Percentiles rank a stretch among this genome's conserved stretches.
These are phyloP conservation scores for Ptiloglossa arizonensis DNA, from an alignment of 1,140 invertebrate species.

Conservation along the genomic window DNA sequence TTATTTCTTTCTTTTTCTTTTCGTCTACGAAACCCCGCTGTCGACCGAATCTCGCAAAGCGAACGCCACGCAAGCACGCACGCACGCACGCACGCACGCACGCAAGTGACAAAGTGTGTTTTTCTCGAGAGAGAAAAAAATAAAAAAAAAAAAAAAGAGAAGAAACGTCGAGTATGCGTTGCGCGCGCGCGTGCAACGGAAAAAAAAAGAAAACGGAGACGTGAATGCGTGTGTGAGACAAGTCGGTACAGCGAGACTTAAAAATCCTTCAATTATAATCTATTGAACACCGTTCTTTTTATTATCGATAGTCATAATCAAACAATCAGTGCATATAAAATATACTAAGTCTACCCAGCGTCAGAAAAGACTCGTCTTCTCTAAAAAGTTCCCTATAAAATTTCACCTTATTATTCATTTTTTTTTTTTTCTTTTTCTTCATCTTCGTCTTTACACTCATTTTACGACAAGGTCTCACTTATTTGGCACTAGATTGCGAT, in stretches of 20 bases:
- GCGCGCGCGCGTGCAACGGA: constrained; percentile 29
- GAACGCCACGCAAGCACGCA: background rate
- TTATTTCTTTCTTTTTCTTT: background rate
- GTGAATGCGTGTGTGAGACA: constrained; percentile 43
- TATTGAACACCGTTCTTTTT: constrained; percentile 82
- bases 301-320: constrained; percentile 82
- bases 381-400: constrained; percentile 81
- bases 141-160: background rate
- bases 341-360: constrained; percentile 82
- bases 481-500: constrained; percentile 80
- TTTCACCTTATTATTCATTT: constrained; percentile 67
- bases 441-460: constrained; percentile 60
- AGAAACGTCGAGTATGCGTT: constrained; percentile 10
- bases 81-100: too few species aligned
- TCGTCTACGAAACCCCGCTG: background rate
- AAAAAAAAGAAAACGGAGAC: constrained; percentile 32
- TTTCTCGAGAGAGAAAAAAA: too few species aligned
- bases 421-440: constrained; percentile 60
- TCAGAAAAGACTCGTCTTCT: constrained; percentile 80
- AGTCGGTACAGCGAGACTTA: constrained; percentile 65
- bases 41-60: constrained; percentile 52
- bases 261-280: constrained; percentile 74
- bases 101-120: too few species aligned
- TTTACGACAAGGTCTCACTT: constrained; percentile 76
- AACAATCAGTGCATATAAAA: constrained; percentile 83